Evolutionary conservation across 30 jellyfish, hydroid and myxozoan species (phyloP).

Genomic region (Cassiopea xamachana): DNA sequence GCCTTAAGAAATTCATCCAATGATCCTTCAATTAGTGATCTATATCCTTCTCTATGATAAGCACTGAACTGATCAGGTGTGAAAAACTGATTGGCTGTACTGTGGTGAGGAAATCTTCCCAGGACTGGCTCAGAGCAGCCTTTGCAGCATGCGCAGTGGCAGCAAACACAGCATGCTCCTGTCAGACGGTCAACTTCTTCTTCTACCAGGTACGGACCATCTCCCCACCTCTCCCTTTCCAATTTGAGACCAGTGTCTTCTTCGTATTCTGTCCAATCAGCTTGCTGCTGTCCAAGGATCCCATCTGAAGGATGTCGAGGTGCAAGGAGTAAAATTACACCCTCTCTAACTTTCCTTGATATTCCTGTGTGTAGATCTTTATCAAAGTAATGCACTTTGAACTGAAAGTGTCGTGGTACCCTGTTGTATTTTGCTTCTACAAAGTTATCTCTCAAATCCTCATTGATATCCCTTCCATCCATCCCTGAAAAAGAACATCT

Average conservation of each 20-base stretch:
- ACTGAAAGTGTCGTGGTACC: slow-evolving; percentile 48
- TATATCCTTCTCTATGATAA: slow-evolving; percentile 81
- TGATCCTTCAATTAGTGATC: slow-evolving; percentile 64
- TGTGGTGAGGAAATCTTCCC: slow-evolving; percentile 80
- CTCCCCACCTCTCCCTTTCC: slow-evolving; percentile 71
- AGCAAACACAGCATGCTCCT: slow-evolving; percentile 64
- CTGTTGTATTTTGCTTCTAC: slow-evolving; percentile 53
- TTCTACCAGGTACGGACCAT: slow-evolving; percentile 50
- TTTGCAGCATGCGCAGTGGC: slow-evolving; percentile 65
- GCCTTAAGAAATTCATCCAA: slow-evolving; percentile 18
- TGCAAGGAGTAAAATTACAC: slow-evolving; percentile 36
- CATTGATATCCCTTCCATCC: slow-evolving; percentile 76
- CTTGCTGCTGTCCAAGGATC: not conserved
- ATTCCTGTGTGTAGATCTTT: slow-evolving; percentile 16
- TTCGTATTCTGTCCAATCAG: slow-evolving; percentile 53
- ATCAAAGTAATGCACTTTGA: slow-evolving; percentile 71
- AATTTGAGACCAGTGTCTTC: slow-evolving; percentile 45
- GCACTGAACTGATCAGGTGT: slow-evolving; percentile 81
- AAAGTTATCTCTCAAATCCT: slow-evolving; percentile 72
- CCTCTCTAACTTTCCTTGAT: slow-evolving; percentile 65
- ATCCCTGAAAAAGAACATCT: slow-evolving; percentile 79
- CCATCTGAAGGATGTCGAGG: slow-evolving; percentile 82
- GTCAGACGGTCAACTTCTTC: slow-evolving; percentile 70
- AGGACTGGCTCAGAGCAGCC: slow-evolving; percentile 63
- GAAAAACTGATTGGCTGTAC: slow-evolving; percentile 81